Evolutionary conservation across 2,113 vertebrate genomes (phyloP).

Genomic region (Neofelis nebulosa): DNA sequence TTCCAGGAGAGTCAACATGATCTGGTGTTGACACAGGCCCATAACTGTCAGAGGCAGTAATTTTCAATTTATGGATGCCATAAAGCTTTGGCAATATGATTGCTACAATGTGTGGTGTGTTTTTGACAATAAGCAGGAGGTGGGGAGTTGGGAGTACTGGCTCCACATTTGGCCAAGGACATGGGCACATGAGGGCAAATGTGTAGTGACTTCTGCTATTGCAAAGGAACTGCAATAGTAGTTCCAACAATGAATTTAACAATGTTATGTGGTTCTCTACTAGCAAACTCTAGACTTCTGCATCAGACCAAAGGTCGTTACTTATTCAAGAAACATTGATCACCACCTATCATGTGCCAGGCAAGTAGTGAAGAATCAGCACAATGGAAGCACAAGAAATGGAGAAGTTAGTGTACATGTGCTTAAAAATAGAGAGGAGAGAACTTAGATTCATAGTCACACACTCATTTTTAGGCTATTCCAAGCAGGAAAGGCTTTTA

Average conservation of each 20-base stretch:
- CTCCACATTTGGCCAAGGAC: neutral
- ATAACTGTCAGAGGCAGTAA: constrained; percentile 68
- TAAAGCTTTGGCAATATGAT: constrained; percentile 70
- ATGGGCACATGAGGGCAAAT: constrained; percentile 35
- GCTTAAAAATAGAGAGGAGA: neutral
- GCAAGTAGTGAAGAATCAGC: neutral
- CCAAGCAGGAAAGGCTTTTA: neutral
- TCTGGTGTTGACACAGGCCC: constrained; percentile 73
- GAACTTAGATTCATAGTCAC: neutral
- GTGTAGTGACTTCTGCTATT: constrained; percentile 23
- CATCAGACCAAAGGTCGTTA: neutral
- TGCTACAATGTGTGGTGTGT: constrained; percentile 65
- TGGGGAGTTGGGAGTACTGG: neutral
- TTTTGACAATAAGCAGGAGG: constrained; percentile 73
- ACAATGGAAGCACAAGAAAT: neutral
- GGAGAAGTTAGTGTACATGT: neutral
- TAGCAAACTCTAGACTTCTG: neutral
- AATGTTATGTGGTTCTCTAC: constrained; percentile 7
- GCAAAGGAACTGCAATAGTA: constrained; percentile 38
- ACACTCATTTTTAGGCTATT: neutral
- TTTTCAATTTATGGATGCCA: constrained; percentile 74
- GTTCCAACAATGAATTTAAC: neutral
- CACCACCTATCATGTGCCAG: neutral
- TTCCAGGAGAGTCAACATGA: constrained; percentile 73
- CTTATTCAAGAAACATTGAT: neutral